Conservation (phyloP, 2,888 invertebrate species). For the Chymomyza amoena region DNA sequence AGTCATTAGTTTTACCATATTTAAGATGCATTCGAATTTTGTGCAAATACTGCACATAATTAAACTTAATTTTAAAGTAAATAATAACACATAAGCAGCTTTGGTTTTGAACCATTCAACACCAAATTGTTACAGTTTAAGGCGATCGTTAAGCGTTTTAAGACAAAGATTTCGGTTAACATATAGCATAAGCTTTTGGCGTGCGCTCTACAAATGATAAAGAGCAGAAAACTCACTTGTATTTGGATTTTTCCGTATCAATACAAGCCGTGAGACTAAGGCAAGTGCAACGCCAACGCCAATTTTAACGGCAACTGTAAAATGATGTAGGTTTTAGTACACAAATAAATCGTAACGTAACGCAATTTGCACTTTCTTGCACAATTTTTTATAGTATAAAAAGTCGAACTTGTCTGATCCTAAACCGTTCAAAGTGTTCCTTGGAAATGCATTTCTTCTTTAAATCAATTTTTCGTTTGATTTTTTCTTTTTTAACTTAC, state of each 20-base stretch:
- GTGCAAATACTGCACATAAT: neutral
- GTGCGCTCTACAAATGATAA: conserved; percentile 2
- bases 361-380: conserved; percentile 77
- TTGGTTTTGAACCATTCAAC: neutral
- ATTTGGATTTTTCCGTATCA: conserved; percentile 85
- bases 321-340: conserved; percentile 76
- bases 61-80: neutral
- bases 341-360: conserved; percentile 29
- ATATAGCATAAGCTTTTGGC: conserved; percentile 42
- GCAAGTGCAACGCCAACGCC: conserved; percentile 91
- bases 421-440: conserved; percentile 36
- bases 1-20: neutral
- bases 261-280: conserved; percentile 90
- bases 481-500: conserved; percentile 67
- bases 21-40: too few species aligned
- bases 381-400: conserved; percentile 43
- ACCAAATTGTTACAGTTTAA: neutral
- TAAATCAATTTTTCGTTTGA: neutral
- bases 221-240: conserved; percentile 77
- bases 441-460: neutral
- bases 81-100: neutral
- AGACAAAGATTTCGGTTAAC: conserved; percentile 35
- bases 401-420: neutral
- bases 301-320: conserved; percentile 93
- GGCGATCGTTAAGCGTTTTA: conserved; percentile 4